Base-by-base conservation (phyloP, 2,113 vertebrate genomes). In the Hemicordylus capensis region DNA sequence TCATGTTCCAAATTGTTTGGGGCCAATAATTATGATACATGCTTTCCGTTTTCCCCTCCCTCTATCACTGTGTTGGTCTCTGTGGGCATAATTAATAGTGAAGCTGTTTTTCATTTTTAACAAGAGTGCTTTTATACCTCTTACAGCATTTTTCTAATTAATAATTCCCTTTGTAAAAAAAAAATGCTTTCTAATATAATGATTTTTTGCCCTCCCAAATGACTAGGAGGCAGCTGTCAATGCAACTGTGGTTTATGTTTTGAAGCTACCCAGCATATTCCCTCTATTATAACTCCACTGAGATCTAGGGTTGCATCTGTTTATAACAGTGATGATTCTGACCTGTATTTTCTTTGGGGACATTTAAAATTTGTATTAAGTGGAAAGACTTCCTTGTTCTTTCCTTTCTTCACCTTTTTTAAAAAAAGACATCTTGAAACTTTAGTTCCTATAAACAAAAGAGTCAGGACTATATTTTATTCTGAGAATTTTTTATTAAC, bases 11-110 rank as follows among this genome's bases (percentile, higher is more conserved):
- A 88, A 91, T 89, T 90, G 86, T 89, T 89, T 86, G 86, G 79
- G 94, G 81, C 73, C 88, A 86, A 78, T 89, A 94, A 93, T 64
- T 92, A 82, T 90, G 87, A 89, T 34, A 17, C 66, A 87, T 73
- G 14, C 80, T 76, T 91, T 81, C 85, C 56, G 86, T 61, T 64
- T 90, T 44, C n/a, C 39, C 79, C 46, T 83, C 90, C 87, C 64
- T 67, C 14, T 90, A 80, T 85, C 87, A 88, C 66, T 74, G 2
- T 72, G 42, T 79, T 91, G 83, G 82, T 96, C 93, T 96, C 94
- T 86, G 80, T 92, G 91, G 95, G 82, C 85, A 88, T 94, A 96
- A 95, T 96, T 95, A 97, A 94, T 92, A 87, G 66, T 87, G 83
- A 93, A 93, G 85, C 67, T 86, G 89, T 90, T 90, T 93, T 89